phyloP scores from a whole-genome alignment of 2,888 invertebrate species.

The Pseudanteris insignis region DNA sequence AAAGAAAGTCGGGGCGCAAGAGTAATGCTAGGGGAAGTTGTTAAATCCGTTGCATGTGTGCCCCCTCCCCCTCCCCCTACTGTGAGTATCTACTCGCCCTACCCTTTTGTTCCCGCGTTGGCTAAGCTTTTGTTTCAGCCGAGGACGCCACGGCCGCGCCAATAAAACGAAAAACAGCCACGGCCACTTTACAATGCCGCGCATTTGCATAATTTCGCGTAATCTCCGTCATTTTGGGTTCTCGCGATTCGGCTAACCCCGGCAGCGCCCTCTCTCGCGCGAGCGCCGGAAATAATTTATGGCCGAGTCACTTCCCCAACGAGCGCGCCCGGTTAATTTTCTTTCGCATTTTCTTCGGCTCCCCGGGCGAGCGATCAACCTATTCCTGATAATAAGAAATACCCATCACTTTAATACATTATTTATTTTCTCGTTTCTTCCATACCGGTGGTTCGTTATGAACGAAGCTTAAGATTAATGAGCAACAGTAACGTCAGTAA shows the following conservation, averaged over 20 bases:
- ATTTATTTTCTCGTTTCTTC: too few relatives aligned
- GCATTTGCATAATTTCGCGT: conserved; percentile 66
- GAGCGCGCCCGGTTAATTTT: conserved; percentile 16
- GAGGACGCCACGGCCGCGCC: conserved; percentile 58
- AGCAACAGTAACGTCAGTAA: too few relatives aligned
- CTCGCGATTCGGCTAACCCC: conserved; percentile 51
- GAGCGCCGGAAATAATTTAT: conserved; percentile 51
- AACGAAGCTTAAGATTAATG: too few relatives aligned
- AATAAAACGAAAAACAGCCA: conserved; percentile 65
- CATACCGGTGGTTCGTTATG: too few relatives aligned
- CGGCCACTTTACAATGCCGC: conserved; percentile 60
- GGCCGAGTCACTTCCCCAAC: conserved; percentile 39
- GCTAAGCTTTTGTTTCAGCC: conserved; percentile 66
- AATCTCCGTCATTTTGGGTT: conserved; percentile 65
- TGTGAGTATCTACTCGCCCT: conserved; percentile 54
- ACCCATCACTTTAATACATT: too few relatives aligned
- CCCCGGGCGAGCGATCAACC: too few relatives aligned
- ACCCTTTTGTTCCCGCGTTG: conserved; percentile 62
- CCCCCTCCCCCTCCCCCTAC: conserved; percentile 55
- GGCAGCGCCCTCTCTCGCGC: conserved; percentile 41
- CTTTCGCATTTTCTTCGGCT: too few relatives aligned
- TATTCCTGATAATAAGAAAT: too few relatives aligned
- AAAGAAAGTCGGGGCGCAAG: conserved; percentile 59
- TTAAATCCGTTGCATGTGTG: conserved; percentile 66
- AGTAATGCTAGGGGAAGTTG: conserved; percentile 64